A percentile compares a stretch with the other conserved stretches of the same genome.
phyloP scores from a whole-genome alignment of 2,797 vertebrate genomes.

The Myiotriccus ornatus region DNA sequence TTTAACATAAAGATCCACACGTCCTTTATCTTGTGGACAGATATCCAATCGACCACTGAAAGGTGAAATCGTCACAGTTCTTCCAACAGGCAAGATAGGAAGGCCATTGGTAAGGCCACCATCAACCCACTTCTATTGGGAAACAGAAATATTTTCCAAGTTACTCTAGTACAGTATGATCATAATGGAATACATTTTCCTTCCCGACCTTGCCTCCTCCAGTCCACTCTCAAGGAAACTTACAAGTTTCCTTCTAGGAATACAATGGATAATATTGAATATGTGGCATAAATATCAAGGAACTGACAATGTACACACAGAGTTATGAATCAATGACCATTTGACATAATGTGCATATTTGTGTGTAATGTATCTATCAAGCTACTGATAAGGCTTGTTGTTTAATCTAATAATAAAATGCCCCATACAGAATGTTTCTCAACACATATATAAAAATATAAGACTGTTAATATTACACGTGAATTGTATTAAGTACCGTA shows the following conservation, averaged over 20 bases:
- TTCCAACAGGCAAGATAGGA: constrained; percentile 82
- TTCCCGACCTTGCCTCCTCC: not conserved
- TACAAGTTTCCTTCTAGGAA: not conserved
- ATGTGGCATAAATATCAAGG: not conserved
- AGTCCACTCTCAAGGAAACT: not conserved
- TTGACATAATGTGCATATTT: not conserved
- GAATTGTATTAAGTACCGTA: not conserved
- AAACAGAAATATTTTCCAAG: not conserved
- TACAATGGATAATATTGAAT: not conserved
- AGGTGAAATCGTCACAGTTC: constrained; percentile 88
- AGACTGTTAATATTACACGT: not conserved
- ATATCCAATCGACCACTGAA: constrained; percentile 85
- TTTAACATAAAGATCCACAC: constrained; percentile 67
- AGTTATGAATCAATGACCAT: not conserved
- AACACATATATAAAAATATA: not conserved
- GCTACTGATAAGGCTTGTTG: not conserved
- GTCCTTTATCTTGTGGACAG: constrained; percentile 80
- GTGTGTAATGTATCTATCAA: not conserved
- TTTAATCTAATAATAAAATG: not conserved
- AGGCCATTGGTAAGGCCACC: constrained; percentile 88
- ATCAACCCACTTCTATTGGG: constrained; percentile 86
- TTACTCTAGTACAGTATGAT: not conserved
- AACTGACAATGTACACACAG: not conserved
- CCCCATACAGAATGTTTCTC: not conserved
- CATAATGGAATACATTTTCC: not conserved